Conservation (phyloP, 2,797 vertebrate species). For the Pempheris klunzingeri region DNA sequence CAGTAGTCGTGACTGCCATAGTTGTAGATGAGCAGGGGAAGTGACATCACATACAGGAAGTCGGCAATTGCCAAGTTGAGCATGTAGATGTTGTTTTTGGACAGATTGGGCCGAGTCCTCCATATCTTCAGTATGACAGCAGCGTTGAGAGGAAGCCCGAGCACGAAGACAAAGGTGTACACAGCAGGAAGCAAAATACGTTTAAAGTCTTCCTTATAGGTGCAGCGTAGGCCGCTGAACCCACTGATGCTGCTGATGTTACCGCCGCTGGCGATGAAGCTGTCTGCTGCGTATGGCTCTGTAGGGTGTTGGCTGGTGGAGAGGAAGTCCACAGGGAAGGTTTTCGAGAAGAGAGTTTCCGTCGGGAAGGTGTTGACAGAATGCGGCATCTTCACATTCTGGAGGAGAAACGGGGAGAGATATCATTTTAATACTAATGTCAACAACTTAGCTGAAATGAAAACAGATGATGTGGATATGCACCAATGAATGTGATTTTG, state of each 20-base stretch:
- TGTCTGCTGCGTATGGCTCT: conserved; percentile 18
- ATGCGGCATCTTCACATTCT: conserved; percentile 77
- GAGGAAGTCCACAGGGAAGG: conserved; percentile 37
- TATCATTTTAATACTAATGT: background rate
- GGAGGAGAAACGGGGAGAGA: conserved; percentile 35
- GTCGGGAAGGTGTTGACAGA: conserved; percentile 44
- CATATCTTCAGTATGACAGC: conserved; percentile 92
- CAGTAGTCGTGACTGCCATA: conserved; percentile 94
- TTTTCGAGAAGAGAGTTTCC: conserved; percentile 37
- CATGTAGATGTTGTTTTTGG: conserved; percentile 92
- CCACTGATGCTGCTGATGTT: conserved; percentile 33
- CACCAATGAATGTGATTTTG: background rate
- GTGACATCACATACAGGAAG: conserved; percentile 94
- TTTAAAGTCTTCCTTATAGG: conserved; percentile 95
- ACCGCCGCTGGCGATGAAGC: background rate
- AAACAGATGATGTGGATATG: background rate
- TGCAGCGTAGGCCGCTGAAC: conserved; percentile 80
- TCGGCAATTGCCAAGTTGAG: conserved; percentile 94
- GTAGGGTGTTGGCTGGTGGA: conserved; percentile 16
- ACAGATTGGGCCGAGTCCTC: conserved; percentile 84
- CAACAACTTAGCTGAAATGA: background rate
- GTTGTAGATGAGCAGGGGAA: conserved; percentile 97
- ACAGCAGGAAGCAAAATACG: conserved; percentile 91
- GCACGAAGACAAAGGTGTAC: conserved; percentile 89
- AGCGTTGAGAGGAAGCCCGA: conserved; percentile 91